phyloP scores from a whole-genome alignment of 2,797 vertebrate species.

The Pelobates cultripes region DNA sequence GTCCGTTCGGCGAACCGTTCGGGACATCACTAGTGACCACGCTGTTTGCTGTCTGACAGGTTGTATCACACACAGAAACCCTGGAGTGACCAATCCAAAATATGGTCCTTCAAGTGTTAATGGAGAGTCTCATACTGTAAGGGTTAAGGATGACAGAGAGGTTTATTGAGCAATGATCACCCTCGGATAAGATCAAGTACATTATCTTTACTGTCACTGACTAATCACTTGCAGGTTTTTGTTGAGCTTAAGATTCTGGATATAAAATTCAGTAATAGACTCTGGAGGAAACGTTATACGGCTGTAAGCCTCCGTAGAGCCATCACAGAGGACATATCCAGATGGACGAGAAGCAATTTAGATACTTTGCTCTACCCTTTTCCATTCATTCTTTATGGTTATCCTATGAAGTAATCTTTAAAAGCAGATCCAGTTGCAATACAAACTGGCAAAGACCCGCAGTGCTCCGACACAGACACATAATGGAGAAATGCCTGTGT shows the following conservation, averaged over 20 bases:
- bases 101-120: too few species aligned
- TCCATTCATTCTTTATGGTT: slow-evolving; percentile 28
- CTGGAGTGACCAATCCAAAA: too few species aligned
- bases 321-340: slow-evolving; percentile 12
- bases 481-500: not conserved
- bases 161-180: not conserved
- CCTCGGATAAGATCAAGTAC: not conserved
- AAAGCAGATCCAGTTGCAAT: not conserved
- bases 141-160: not conserved
- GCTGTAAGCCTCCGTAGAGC: slow-evolving; percentile 11
- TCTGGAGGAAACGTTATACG: slow-evolving; percentile 17
- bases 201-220: slow-evolving; percentile 31
- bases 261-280: slow-evolving; percentile 35
- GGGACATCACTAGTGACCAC: too few species aligned
- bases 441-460: not conserved
- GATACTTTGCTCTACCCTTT: slow-evolving; percentile 6
- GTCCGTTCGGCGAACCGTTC: too few species aligned
- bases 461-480: not conserved
- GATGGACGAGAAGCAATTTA: slow-evolving; percentile 39
- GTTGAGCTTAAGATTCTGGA: not conserved
- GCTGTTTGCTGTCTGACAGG: too few species aligned
- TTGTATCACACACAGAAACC: too few species aligned
- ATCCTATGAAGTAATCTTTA: slow-evolving; percentile 25
- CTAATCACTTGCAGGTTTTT: slow-evolving; percentile 24
- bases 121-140: not conserved